Evolutionary conservation across 2,888 invertebrate species (phyloP).

Genomic region (Leptarthrus brevirostris): DNA sequence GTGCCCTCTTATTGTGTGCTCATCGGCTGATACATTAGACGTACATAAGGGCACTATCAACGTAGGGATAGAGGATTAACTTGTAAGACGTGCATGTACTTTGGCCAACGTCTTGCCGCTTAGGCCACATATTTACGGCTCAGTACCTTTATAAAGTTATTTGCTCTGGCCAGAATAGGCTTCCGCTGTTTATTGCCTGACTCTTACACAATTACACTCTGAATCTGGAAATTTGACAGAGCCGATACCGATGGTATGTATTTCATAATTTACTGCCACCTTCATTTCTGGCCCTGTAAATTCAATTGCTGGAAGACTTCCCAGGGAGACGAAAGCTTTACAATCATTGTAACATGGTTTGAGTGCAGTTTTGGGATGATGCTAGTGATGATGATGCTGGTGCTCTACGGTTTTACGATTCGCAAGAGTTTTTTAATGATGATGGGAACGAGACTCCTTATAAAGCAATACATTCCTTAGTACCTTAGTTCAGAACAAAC

Average conservation of each 20-base stretch:
- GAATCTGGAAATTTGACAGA: slow-evolving; percentile 26
- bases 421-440: neutral
- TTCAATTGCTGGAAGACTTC: slow-evolving; percentile 23
- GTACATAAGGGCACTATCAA: slow-evolving; percentile 28
- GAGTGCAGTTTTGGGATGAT: neutral
- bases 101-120: slow-evolving; percentile 25
- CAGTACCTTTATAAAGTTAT: slow-evolving; percentile 35
- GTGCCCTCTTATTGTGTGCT: slow-evolving; percentile 27
- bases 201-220: slow-evolving; percentile 30
- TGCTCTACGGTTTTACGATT: slow-evolving; percentile 1
- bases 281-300: slow-evolving; percentile 12
- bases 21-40: slow-evolving; percentile 31
- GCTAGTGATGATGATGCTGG: too few species aligned
- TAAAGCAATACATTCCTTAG: neutral
- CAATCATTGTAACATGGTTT: neutral
- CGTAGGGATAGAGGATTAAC: slow-evolving; percentile 37
- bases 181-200: slow-evolving; percentile 32
- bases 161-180: slow-evolving; percentile 5
- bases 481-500: neutral
- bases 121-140: slow-evolving; percentile 28
- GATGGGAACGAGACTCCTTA: neutral
- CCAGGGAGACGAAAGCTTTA: slow-evolving; percentile 28
- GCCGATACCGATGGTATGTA: slow-evolving; percentile 13
- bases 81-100: slow-evolving; percentile 27
- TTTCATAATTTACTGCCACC: slow-evolving; percentile 30